These are phyloP conservation scores for Megaceryle alcyon DNA, from an alignment of 2,797 vertebrate genomes.

Conservation along the genomic window DNA sequence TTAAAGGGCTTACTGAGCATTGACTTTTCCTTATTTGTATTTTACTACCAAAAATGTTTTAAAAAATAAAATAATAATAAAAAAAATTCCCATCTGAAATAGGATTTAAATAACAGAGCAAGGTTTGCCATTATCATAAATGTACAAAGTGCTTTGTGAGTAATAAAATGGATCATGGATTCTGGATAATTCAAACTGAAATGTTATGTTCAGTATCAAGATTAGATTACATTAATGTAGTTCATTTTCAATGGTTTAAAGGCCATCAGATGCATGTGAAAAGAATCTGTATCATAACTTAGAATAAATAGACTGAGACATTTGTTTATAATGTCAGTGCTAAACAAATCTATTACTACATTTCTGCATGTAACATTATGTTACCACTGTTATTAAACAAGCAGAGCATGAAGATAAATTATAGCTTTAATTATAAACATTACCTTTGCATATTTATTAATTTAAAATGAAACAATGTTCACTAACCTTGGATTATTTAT, in stretches of 20 bases:
- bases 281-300: conserved; percentile 85
- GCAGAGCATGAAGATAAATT: conserved; percentile 81
- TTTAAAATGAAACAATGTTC: conserved; percentile 80
- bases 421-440: conserved; percentile 82
- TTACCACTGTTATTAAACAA: conserved; percentile 81
- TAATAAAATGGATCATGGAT: conserved; percentile 88
- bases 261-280: conserved; percentile 83
- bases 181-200: conserved; percentile 88
- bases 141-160: conserved; percentile 85
- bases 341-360: conserved; percentile 85
- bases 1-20: conserved; percentile 81
- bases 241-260: conserved; percentile 88
- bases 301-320: conserved; percentile 86
- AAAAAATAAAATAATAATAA: conserved; percentile 75
- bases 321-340: conserved; percentile 85
- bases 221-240: conserved; percentile 87
- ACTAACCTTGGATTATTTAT: conserved; percentile 80
- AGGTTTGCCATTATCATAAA: conserved; percentile 85
- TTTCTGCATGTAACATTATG: conserved; percentile 78
- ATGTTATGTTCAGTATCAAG: conserved; percentile 86
- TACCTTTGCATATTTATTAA: conserved; percentile 81
- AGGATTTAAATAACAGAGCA: conserved; percentile 85
- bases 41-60: conserved; percentile 80
- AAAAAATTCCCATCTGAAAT: conserved; percentile 80
- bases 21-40: conserved; percentile 85